Evolutionary conservation across 2,797 vertebrate genomes (phyloP).

Genomic region (Pseudochromis fuscus): DNA sequence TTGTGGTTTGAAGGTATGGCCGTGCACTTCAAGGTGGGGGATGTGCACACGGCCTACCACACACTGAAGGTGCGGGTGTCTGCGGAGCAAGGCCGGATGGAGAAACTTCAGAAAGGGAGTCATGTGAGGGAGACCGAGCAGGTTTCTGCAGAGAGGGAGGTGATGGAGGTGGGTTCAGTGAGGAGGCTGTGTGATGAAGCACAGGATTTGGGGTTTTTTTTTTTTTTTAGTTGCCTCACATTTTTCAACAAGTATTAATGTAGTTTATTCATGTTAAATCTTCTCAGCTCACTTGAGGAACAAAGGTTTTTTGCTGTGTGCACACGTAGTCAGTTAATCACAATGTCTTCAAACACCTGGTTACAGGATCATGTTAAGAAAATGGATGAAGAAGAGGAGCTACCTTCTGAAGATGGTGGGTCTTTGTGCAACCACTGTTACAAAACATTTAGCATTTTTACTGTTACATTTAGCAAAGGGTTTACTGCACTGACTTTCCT

Average conservation of each 20-base stretch:
- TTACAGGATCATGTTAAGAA: constrained; percentile 60
- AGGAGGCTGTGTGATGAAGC: no score
- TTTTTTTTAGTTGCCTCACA: neutral
- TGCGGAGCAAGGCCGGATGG: constrained; percentile 74
- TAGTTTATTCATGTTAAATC: no score
- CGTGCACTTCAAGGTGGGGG: constrained; percentile 84
- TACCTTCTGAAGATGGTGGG: constrained; percentile 83
- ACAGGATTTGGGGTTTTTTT: no score
- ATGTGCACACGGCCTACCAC: constrained; percentile 84
- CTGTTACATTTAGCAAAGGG: neutral
- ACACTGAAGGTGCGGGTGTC: constrained; percentile 81
- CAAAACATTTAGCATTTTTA: no score
- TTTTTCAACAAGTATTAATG: neutral
- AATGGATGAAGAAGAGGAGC: constrained; percentile 39
- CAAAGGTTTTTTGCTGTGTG: no score
- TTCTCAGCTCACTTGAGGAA: no score
- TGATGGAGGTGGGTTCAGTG: constrained; percentile 24
- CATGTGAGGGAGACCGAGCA: constrained; percentile 59
- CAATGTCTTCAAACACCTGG: neutral
- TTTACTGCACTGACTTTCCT: constrained; percentile 14
- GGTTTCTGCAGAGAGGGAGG: neutral
- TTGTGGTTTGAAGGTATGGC: constrained; percentile 86
- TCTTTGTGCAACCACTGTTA: neutral
- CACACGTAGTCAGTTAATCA: no score
- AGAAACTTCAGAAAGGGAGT: constrained; percentile 75